A percentile compares a stretch with the other conserved stretches of the same genome.
phyloP scores from a whole-genome alignment of 2,797 vertebrate genomes.

The Enteromius anoplus region DNA sequence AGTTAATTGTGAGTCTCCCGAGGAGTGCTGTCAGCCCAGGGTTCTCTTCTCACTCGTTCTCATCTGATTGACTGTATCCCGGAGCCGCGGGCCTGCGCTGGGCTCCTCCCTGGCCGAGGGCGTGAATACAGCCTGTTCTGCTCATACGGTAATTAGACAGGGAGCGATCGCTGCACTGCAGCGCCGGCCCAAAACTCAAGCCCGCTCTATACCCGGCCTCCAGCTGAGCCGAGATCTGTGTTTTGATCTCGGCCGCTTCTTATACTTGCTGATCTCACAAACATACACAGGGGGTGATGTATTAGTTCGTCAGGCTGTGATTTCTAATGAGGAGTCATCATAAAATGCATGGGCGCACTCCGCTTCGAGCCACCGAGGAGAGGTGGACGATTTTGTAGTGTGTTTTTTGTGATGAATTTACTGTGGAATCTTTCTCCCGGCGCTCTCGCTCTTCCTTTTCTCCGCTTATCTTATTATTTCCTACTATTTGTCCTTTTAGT shows the following conservation, averaged over 20 bases:
- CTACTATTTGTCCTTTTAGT: constrained; percentile 31
- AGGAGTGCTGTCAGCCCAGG: constrained; percentile 13
- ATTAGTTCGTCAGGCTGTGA: constrained; percentile 10
- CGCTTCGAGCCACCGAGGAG: not conserved
- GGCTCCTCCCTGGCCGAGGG: constrained; percentile 47
- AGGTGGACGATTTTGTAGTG: constrained; percentile 12
- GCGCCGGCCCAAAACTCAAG: constrained; percentile 61
- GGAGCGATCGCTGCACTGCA: constrained; percentile 50
- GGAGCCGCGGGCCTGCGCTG: not conserved
- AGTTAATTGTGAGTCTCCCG: constrained; percentile 18
- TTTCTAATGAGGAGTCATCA: constrained; percentile 16
- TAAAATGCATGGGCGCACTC: not conserved
- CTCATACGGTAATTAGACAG: constrained; percentile 63
- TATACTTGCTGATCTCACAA: constrained; percentile 60
- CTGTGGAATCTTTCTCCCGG: constrained; percentile 24
- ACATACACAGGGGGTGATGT: constrained; percentile 39
- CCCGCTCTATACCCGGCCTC: constrained; percentile 53
- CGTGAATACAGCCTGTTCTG: constrained; percentile 43
- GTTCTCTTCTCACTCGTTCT: constrained; percentile 12
- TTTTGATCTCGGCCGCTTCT: constrained; percentile 64
- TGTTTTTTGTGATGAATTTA: constrained; percentile 38
- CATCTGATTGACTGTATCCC: constrained; percentile 28
- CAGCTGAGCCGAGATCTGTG: constrained; percentile 55
- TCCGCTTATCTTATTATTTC: constrained; percentile 41
- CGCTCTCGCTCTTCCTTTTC: constrained; percentile 32